Conservation (phyloP, 2,888 invertebrate genomes). For the Priocnemis perturbator region DNA sequence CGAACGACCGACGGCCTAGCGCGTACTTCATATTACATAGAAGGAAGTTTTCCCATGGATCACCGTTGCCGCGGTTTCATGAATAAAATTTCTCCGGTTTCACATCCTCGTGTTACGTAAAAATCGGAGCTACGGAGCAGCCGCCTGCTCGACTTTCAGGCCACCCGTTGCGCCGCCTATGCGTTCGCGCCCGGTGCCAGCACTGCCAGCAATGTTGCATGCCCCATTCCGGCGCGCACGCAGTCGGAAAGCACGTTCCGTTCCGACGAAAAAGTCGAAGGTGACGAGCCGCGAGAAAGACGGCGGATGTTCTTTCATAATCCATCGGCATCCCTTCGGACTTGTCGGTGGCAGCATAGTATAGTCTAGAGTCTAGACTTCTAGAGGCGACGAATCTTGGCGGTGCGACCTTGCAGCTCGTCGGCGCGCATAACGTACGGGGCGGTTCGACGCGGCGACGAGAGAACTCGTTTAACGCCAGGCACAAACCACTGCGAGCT, state of each 20-base stretch:
- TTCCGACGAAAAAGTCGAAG: no score
- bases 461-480: slow-evolving; percentile 13
- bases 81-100: slow-evolving; percentile 63
- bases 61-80: slow-evolving; percentile 41
- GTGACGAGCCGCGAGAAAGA: no score
- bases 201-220: slow-evolving; percentile 7
- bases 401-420: no score
- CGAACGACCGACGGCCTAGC: background rate
- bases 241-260: background rate
- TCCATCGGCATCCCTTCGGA: no score
- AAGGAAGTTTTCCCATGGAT: slow-evolving; percentile 50
- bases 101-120: slow-evolving; percentile 59
- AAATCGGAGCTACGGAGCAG: slow-evolving; percentile 47
- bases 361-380: no score
- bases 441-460: background rate
- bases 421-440: background rate
- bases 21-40: slow-evolving; percentile 30
- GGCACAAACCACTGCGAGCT: background rate
- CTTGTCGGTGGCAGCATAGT: no score
- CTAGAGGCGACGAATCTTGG: no score
- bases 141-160: background rate
- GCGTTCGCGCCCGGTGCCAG: no score
- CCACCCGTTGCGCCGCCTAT: no score
- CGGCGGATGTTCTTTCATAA: no score
- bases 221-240: background rate